Base-by-base conservation (phyloP, 2,797 vertebrate genomes). In the Morus bassanus region DNA sequence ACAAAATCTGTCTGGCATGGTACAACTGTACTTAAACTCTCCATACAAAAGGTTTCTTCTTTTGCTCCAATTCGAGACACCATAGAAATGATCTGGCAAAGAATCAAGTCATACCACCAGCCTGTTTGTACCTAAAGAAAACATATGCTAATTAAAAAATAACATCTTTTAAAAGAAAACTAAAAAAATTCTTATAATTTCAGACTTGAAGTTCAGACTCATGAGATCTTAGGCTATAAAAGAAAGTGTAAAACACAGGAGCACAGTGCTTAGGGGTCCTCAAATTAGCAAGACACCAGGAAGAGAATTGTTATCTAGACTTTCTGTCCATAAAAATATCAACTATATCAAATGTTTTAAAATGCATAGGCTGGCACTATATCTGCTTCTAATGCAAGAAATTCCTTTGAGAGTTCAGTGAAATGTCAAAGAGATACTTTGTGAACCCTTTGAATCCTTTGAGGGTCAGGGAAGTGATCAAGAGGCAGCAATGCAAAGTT, bases 351-450 rank as follows among this genome's bases (percentile, higher is more conserved):
- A 50, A 45, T 25, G 22, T n/a, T 89, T 82, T 31, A 37, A 60
- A 91, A 73, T 27, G 31, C 51, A 76, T 0, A 61, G 75, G 18
- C 57, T 77, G 72, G 33, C 4, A 8, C 23, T 54, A 0, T 23
- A 72, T 53, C 70, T 85, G 60, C 75, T 27, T 79, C 79, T 69
- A 73, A 65, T 22, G 53, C 31, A 79, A 82, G 75, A 46, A 82
- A 88, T 23, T 50, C 64, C 41, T 87, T 25, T 50, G 51, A 74
- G 64, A 80, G 12, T 77, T 69, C 46, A 91, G 33, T 41, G 37
- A 94, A 94, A 91, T 76, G 61, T 85, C 87, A 91, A 41, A 91
- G n/a, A 89, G 67, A 56, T 35, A 74, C 37, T 81, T 35, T 72
- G 13, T 9, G n/a, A 89, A 45, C 18, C 6, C 19, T 89, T 11